phyloP scores from a whole-genome alignment of 2,113 vertebrate species.

The Panurus biarmicus region DNA sequence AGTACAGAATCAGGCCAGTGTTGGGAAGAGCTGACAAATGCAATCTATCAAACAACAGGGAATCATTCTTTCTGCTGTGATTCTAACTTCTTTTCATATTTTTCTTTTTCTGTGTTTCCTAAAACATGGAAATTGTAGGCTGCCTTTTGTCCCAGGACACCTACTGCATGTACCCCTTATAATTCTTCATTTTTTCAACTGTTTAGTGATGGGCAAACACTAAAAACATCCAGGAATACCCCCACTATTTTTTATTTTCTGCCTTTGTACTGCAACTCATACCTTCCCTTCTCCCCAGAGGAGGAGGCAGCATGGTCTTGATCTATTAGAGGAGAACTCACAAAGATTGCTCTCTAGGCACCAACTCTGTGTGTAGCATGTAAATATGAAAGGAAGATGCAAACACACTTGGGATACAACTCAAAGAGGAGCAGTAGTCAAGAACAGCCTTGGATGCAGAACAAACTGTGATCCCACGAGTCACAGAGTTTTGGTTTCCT shows the following conservation, averaged over 20 bases:
- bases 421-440: not conserved
- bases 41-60: not conserved
- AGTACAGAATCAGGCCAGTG: not conserved
- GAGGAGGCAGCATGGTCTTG: not conserved
- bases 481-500: not conserved
- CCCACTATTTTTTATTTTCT: not conserved
- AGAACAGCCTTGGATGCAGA: not conserved
- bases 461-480: fast-evolving
- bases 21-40: not conserved
- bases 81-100: not conserved
- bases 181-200: not conserved
- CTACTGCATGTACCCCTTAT: not conserved
- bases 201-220: not conserved
- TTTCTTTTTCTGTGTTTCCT: not conserved
- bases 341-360: not conserved
- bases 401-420: not conserved
- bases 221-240: not conserved
- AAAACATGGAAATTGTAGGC: not conserved
- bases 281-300: not conserved
- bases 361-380: not conserved
- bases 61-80: not conserved
- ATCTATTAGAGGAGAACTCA: not conserved
- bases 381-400: not conserved
- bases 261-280: not conserved
- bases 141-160: not conserved